Conservation (phyloP, 2,113 vertebrate species). For the Corythaeola cristata region DNA sequence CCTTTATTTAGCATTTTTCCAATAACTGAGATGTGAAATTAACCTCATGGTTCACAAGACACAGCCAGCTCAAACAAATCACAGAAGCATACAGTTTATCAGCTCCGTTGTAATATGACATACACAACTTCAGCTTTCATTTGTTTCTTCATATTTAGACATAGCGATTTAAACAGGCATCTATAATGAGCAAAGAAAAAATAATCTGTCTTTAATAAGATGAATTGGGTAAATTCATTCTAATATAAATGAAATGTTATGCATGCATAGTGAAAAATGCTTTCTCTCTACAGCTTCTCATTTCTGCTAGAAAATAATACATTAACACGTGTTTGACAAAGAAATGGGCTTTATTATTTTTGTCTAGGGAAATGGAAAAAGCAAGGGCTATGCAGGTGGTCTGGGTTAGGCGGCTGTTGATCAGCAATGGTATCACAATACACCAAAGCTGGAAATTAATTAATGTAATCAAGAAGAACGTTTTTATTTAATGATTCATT, state of each 20-base stretch:
- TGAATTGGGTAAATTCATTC: not conserved
- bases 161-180: not conserved
- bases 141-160: not conserved
- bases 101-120: not conserved
- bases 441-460: not conserved
- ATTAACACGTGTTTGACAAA: not conserved
- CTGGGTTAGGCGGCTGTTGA: not conserved
- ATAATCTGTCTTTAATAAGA: not conserved
- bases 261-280: not conserved
- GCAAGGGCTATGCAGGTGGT: not conserved
- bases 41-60: not conserved
- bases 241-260: not conserved
- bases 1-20: not conserved
- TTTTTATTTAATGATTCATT: not conserved
- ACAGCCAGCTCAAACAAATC: not conserved
- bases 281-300: not conserved
- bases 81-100: not conserved
- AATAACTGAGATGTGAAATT: conserved; percentile 34
- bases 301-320: not conserved
- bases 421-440: not conserved
- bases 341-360: not conserved
- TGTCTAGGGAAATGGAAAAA: not conserved
- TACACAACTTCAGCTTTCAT: not conserved
- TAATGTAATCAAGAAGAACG: not conserved
- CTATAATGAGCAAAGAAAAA: not conserved